Conservation (phyloP, 1,140 invertebrate genomes). For the Caenorhabditis latens region DNA sequence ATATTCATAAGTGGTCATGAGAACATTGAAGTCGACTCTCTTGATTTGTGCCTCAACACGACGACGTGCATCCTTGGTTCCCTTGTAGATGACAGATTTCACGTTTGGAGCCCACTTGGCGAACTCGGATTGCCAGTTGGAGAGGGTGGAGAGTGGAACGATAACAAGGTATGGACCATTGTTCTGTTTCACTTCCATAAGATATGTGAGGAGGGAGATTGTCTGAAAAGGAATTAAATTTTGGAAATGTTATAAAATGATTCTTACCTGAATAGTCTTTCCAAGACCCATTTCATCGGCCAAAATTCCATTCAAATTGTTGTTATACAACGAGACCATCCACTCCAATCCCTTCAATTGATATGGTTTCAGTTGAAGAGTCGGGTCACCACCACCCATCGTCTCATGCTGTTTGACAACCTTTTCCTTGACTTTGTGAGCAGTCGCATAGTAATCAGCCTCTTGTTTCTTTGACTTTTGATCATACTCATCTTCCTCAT, state of each 20-base stretch:
- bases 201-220: conserved; percentile 93
- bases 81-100: neutral
- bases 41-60: conserved; percentile 13
- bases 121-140: conserved; percentile 98
- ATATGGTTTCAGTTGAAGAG: conserved; percentile 78
- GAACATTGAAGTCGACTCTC: conserved; percentile 83
- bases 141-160: conserved; percentile 94
- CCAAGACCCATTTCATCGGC: conserved; percentile 99
- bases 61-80: conserved; percentile 10
- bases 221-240: conserved; percentile 82
- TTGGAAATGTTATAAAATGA: neutral
- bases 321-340: neutral
- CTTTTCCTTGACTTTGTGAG: conserved; percentile 80
- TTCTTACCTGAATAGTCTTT: conserved; percentile 91
- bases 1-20: conserved; percentile 97
- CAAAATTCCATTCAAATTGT: conserved; percentile 84
- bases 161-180: conserved; percentile 97
- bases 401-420: conserved; percentile 80
- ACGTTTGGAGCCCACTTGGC: conserved; percentile 86
- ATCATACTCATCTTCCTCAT: conserved; percentile 81
- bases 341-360: conserved; percentile 23
- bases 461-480: conserved; percentile 78
- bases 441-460: conserved; percentile 80
- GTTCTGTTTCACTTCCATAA: conserved; percentile 98
- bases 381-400: conserved; percentile 78